phyloP scores from a whole-genome alignment of 2,888 invertebrate genomes.

The Branchellion lobata region DNA sequence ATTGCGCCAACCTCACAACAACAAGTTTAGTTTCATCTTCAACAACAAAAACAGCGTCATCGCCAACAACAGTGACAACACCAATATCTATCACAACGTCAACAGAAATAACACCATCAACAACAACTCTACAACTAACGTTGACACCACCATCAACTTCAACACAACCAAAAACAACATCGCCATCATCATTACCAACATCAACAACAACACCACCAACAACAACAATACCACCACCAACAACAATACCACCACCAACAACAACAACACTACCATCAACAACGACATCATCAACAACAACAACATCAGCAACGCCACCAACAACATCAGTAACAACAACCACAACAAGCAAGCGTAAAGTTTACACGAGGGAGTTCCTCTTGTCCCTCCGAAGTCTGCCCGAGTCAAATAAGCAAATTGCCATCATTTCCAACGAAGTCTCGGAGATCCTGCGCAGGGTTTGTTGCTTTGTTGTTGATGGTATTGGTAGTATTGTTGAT shows the following conservation, averaged over 20 bases:
- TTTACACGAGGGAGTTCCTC: constrained; percentile 36
- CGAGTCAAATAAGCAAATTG: constrained; percentile 20
- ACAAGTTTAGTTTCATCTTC: neutral
- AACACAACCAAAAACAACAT: neutral
- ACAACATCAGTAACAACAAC: constrained; percentile 18
- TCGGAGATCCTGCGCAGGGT: constrained; percentile 28
- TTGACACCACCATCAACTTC: neutral
- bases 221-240: neutral
- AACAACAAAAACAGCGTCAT: neutral
- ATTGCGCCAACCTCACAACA: neutral
- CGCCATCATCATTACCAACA: neutral
- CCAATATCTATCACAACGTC: neutral
- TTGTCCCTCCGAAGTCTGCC: constrained; percentile 26
- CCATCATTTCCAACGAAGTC: constrained; percentile 9
- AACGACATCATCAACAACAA: constrained; percentile 16
- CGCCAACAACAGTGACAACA: neutral
- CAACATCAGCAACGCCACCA: neutral
- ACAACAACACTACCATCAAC: neutral
- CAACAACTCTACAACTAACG: neutral
- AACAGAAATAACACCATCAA: neutral
- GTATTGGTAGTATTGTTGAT: neutral
- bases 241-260: neutral
- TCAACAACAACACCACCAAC: neutral
- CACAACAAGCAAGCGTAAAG: constrained; percentile 1
- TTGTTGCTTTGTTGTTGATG: neutral